Conservation (phyloP, 2,113 vertebrate genomes). For the Embiotoca jacksoni region DNA sequence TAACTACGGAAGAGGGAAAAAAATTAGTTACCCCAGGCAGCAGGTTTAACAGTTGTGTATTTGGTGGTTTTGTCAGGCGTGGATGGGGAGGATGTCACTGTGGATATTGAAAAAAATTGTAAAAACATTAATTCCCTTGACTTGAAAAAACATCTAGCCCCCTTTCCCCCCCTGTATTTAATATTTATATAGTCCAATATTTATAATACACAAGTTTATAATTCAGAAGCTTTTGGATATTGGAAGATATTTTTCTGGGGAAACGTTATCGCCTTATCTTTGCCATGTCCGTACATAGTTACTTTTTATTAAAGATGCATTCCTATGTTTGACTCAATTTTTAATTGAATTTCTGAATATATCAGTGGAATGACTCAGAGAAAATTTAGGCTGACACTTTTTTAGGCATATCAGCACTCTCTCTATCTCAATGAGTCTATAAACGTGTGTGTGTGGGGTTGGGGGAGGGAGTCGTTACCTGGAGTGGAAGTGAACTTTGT, state of each 20-base stretch:
- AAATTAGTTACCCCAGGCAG: slow-evolving; percentile 59
- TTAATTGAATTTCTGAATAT: slow-evolving; percentile 62
- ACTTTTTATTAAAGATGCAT: slow-evolving; percentile 41
- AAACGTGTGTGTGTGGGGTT: too few relatives aligned
- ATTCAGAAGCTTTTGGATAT: slow-evolving; percentile 14
- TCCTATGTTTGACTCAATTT: slow-evolving; percentile 37
- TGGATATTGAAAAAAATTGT: slow-evolving; percentile 17
- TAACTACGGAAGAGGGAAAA: slow-evolving; percentile 42
- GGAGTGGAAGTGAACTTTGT: not conserved
- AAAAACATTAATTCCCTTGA: not conserved
- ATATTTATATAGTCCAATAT: slow-evolving; percentile 19
- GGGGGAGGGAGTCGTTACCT: slow-evolving; percentile 37
- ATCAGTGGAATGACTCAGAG: slow-evolving; percentile 39
- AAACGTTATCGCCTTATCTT: slow-evolving; percentile 31
- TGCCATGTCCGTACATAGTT: slow-evolving; percentile 27
- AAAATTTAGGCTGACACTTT: slow-evolving; percentile 47
- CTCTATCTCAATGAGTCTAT: slow-evolving; percentile 11
- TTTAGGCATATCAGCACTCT: slow-evolving; percentile 25
- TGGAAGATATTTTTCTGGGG: not conserved
- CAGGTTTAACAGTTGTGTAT: not conserved
- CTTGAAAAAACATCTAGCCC: not conserved
- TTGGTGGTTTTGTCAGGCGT: not conserved
- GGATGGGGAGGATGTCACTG: slow-evolving; percentile 32
- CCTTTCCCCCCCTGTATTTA: not conserved
- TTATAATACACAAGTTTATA: slow-evolving; percentile 5